These are phyloP conservation scores for Drosophila helvetica DNA, from an alignment of 2,888 invertebrate species.

Conservation along the genomic window DNA sequence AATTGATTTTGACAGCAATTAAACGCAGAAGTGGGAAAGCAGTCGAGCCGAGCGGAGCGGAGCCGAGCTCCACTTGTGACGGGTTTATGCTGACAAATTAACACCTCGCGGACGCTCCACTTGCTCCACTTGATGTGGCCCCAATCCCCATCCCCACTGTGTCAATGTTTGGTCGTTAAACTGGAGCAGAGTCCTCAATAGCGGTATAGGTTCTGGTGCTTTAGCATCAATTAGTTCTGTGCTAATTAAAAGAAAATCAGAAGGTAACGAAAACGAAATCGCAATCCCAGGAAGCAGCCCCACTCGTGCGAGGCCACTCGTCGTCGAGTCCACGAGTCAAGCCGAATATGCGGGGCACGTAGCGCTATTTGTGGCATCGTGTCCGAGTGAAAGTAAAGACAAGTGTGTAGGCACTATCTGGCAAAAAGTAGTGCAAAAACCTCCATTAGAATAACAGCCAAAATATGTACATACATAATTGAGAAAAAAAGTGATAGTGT, in stretches of 20 bases:
- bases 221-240: slow-evolving; percentile 55
- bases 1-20: slow-evolving; percentile 46
- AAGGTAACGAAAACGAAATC: slow-evolving; percentile 64
- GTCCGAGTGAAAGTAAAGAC: slow-evolving; percentile 53
- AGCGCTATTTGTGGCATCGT: background rate
- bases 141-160: slow-evolving; percentile 45
- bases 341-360: slow-evolving; percentile 50
- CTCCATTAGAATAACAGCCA: slow-evolving; percentile 68
- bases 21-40: slow-evolving; percentile 33
- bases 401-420: slow-evolving; percentile 53
- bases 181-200: slow-evolving; percentile 37
- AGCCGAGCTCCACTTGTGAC: slow-evolving; percentile 7
- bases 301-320: background rate
- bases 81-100: slow-evolving; percentile 62
- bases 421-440: slow-evolving; percentile 51
- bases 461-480: slow-evolving; percentile 61
- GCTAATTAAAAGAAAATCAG: slow-evolving; percentile 67
- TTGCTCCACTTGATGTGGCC: slow-evolving; percentile 50
- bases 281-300: slow-evolving; percentile 51
- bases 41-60: background rate
- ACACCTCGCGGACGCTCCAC: slow-evolving; percentile 51
- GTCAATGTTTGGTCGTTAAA: slow-evolving; percentile 66
- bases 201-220: slow-evolving; percentile 28
- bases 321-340: slow-evolving; percentile 8
- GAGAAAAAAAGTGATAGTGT: slow-evolving; percentile 76